Base-by-base conservation (phyloP, 2,113 vertebrate species). In the Muntiacus muntjak region DNA sequence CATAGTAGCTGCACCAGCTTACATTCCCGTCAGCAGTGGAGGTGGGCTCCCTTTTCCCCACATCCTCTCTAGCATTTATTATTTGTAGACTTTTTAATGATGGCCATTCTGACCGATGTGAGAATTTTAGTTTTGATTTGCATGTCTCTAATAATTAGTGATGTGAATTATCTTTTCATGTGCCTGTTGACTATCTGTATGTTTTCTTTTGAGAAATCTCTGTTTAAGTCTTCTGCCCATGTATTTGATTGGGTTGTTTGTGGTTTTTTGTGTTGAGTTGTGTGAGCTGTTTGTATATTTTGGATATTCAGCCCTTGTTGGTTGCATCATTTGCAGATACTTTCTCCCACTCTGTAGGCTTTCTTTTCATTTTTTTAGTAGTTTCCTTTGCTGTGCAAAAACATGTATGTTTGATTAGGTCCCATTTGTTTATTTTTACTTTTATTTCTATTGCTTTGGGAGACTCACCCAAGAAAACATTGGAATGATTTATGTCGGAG, bases 11-110 rank as follows among this genome's bases (percentile, higher is more conserved):
- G 43, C 7, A 17, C 25, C 43, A 47, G 5, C 2, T 78, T 47
- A 16, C 13, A 17, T 78, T 78, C 76, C 7, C 14, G 0, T 45
- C 43, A 30, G 0, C 14, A 9, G 2, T 47, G 14, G 28, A 17
- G 76, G 3, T 45, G 76, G 76, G 25, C 43, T 17, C 43, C 76
- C 25, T 47, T 78, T 47, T 47, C 26, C 26, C 25, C 26, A 47
- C 26, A 17, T 10, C 26, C 43, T 78, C 43, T 30, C 43, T 16
- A 78, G 76, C 43, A 30, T 78, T 45, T 78, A 45, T 45, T 78
- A 28, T 45, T 78, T 45, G 74, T 28, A 47, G 43, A 30, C 26
- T 30, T 47, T 17, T 47, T 47, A 78, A 47, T 47, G 43, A 79
- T 79, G 26, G 26, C 43, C 76, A 79, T 47, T 79, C 45, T 79